phyloP scores from a whole-genome alignment of 2,797 vertebrate genomes.

The Oceanodroma leucorhoa region DNA sequence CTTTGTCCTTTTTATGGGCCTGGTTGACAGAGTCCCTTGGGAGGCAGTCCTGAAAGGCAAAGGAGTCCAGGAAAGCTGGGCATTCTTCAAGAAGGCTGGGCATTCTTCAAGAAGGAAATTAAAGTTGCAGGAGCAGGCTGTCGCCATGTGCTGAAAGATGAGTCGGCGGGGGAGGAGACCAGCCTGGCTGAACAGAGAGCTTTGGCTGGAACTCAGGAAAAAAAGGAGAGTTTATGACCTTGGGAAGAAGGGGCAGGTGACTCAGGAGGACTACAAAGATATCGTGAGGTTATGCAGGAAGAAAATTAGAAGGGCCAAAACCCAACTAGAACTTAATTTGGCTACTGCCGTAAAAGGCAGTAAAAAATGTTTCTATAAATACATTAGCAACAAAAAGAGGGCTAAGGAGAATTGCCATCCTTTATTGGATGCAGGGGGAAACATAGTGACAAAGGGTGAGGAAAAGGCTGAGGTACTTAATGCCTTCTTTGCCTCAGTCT shows the following conservation, averaged over 20 bases:
- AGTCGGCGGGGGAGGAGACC: neutral
- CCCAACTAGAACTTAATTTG: too few species aligned
- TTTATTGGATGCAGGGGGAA: neutral
- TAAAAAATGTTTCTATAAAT: neutral
- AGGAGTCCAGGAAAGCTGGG: neutral
- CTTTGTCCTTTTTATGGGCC: neutral
- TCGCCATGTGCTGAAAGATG: neutral
- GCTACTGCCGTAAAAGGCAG: neutral
- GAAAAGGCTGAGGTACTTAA: neutral
- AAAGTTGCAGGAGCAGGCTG: neutral
- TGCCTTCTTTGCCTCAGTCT: neutral
- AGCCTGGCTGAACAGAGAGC: neutral
- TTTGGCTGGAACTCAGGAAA: too few species aligned
- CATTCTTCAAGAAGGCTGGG: neutral
- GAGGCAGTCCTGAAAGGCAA: neutral
- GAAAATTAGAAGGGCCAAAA: too few species aligned
- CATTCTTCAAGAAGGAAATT: neutral
- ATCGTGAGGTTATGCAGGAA: too few species aligned
- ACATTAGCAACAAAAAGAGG: neutral
- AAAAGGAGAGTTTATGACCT: too few species aligned
- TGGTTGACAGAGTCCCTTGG: neutral
- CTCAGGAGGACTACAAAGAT: too few species aligned
- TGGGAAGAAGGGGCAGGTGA: neutral
- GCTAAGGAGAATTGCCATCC: neutral
- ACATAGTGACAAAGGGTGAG: neutral